Evolutionary conservation across 2,888 invertebrate genomes (phyloP), one percentile per base, ranked within the genome.

Genomic region (Stenchaetothrips biformis): DNA sequence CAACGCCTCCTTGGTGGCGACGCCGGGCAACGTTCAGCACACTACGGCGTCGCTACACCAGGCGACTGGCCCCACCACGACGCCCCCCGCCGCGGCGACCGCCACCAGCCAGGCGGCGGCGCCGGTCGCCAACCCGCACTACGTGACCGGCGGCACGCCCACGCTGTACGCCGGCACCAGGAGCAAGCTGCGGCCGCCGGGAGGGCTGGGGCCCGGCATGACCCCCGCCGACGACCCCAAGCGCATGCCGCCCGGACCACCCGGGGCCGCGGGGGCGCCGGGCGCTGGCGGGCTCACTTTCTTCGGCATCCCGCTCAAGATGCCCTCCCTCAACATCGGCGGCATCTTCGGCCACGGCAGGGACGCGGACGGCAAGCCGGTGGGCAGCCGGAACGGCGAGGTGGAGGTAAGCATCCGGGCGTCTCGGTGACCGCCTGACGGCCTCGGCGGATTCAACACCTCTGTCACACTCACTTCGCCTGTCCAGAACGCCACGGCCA

Each of bases 121-220:
- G 7, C 82, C 84, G 2, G 83, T 81, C 13, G 82, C 83, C 7
- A 81, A 84, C n/a, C 85, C 87, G 8, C 89, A 90, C 84, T 88
- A 87, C 82, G 87, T 87, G 83, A 85, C 88, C 81, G 91, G 90
- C 25, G 90, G 90, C 83, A 89, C 91, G 0, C 91, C 92, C 0
- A 92, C 91, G 37, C 85, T 90, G 8, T 91, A 90, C 82, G 90
- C 91, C 7, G 90, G 86, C 37, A 84, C 84, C 21, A 83, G 82
- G 85, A 85, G 78, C 85, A 85, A 82, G 85, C 86, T 82, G 85
- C 87, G 80, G 82, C 83, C 53, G 86, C 84, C 83, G 85, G 80
- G 82, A 79, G 37, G 80, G n/a, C 37, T 27, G 77, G 77, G 82
- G 81, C 77, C 80, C 25, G 81, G 82, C 25, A 74, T 74, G 67